These are phyloP conservation scores for Ochlodes sylvanus DNA, from an alignment of 2,888 invertebrate genomes.

Conservation along the genomic window DNA sequence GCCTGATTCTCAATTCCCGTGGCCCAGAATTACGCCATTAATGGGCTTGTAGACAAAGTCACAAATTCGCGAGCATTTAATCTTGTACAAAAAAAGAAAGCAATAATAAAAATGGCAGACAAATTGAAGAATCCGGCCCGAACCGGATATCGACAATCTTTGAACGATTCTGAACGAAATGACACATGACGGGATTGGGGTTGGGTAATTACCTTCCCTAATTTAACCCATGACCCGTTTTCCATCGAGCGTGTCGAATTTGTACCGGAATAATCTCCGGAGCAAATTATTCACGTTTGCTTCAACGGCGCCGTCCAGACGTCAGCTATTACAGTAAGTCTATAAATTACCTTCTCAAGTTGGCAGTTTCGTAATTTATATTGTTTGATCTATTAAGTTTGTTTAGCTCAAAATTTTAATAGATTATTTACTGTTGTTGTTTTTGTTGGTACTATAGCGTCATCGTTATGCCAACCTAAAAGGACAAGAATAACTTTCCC, in stretches of 20 bases:
- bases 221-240: neutral
- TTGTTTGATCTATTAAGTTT: neutral
- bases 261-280: constrained; percentile 1
- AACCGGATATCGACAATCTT: neutral
- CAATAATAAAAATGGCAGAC: too few relatives aligned
- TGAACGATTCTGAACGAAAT: neutral
- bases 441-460: too few relatives aligned
- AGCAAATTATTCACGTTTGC: constrained; percentile 11
- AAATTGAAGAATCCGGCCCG: too few relatives aligned
- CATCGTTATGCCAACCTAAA: too few relatives aligned
- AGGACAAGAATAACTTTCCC: too few relatives aligned
- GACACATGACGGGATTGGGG: neutral
- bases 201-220: neutral
- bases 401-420: too few relatives aligned
- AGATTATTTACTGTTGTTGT: too few relatives aligned
- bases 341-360: neutral
- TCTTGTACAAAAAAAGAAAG: too few relatives aligned
- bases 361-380: neutral
- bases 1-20: too few relatives aligned
- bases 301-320: neutral
- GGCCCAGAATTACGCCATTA: too few relatives aligned
- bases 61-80: too few relatives aligned
- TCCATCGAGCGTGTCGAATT: neutral
- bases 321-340: neutral
- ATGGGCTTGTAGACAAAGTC: too few relatives aligned